phyloP scores from a whole-genome alignment of 2,888 invertebrate species.

The Scelioninae gen. 1 region DNA sequence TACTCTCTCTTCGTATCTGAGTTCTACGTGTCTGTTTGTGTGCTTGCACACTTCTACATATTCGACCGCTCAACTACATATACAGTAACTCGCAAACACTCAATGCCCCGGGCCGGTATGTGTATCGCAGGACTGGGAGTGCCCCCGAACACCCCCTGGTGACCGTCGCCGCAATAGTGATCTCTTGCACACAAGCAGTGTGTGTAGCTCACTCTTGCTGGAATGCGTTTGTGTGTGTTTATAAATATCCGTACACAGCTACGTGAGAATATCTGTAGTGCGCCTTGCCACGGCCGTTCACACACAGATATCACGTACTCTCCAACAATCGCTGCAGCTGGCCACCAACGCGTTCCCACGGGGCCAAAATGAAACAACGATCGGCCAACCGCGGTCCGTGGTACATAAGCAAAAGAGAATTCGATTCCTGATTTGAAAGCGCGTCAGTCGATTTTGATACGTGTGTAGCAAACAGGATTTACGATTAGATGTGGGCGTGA shows the following conservation, averaged over 20 bases:
- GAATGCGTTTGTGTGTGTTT: conserved; percentile 4
- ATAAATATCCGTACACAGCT: no score
- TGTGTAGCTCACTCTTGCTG: conserved; percentile 19
- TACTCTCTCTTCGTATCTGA: conserved; percentile 63
- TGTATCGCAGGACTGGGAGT: conserved; percentile 51
- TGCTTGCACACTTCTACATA: conserved; percentile 67
- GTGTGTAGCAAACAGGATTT: conserved; percentile 42
- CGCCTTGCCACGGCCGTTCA: conserved; percentile 63
- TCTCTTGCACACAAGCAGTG: background rate
- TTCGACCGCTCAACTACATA: conserved; percentile 20
- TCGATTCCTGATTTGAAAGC: conserved; percentile 49
- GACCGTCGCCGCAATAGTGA: conserved; percentile 37
- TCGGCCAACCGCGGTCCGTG: conserved; percentile 23
- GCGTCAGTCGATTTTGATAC: conserved; percentile 61
- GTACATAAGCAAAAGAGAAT: conserved; percentile 8
- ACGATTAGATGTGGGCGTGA: conserved; percentile 44
- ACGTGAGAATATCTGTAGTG: no score
- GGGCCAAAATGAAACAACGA: conserved; percentile 77
- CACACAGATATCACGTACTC: conserved; percentile 76
- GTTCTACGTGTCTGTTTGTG: conserved; percentile 15
- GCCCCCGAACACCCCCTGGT: conserved; percentile 48
- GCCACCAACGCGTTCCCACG: conserved; percentile 84
- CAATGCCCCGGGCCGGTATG: conserved; percentile 51
- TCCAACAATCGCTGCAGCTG: conserved; percentile 83
- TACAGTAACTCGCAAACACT: background rate